Percentiles rank a stretch among this genome's conserved stretches.
Evolutionary conservation across 2,113 vertebrate species (phyloP).

Genomic region (Kobus ellipsiprymnus): DNA sequence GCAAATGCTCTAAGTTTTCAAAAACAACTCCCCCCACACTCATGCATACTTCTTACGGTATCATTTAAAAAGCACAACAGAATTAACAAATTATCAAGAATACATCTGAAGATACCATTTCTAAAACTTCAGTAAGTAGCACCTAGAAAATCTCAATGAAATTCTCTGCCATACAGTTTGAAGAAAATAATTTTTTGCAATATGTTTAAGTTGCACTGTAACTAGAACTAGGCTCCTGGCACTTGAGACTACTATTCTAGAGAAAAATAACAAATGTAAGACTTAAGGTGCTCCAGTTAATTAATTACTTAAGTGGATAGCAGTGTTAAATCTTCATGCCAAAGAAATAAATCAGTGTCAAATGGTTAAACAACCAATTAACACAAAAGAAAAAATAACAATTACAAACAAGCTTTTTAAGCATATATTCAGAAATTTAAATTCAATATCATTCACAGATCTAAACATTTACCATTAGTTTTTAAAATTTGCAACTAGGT

Average conservation of each 20-base stretch:
- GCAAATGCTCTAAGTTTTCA: background rate
- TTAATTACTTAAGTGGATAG: constrained; percentile 45
- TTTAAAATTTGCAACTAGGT: background rate
- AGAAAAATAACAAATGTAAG: constrained; percentile 11
- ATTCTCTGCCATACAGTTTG: background rate
- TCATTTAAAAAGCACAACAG: background rate
- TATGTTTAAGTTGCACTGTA: background rate
- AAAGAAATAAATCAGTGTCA: constrained; percentile 36
- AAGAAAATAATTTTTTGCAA: background rate
- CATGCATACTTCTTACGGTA: background rate
- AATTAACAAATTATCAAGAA: constrained; percentile 11
- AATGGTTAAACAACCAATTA: constrained; percentile 42
- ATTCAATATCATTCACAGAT: background rate
- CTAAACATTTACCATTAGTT: constrained; percentile 38
- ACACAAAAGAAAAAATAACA: constrained; percentile 11
- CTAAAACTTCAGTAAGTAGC: background rate
- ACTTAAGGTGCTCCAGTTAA: background rate
- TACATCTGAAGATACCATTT: background rate
- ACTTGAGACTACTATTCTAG: background rate
- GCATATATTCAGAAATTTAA: constrained; percentile 28
- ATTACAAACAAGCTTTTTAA: constrained; percentile 33
- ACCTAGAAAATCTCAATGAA: constrained; percentile 18
- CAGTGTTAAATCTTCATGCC: background rate
- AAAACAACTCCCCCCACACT: background rate
- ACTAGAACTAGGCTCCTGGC: background rate